Evolutionary conservation across 2,888 invertebrate genomes (phyloP).

Genomic region (Diaperis boleti): DNA sequence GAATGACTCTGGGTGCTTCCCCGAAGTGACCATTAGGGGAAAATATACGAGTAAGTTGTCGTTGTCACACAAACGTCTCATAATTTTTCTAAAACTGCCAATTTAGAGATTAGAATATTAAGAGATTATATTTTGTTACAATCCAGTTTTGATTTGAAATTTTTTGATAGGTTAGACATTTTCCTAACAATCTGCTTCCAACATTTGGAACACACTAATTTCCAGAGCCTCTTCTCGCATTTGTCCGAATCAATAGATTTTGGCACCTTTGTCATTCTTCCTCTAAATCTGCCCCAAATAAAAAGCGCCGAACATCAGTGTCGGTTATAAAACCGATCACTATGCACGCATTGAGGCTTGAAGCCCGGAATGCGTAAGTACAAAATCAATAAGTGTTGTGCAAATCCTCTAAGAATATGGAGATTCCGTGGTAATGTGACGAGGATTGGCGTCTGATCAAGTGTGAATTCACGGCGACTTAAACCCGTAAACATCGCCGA

Average conservation of each 20-base stretch:
- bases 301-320: slow-evolving; percentile 12
- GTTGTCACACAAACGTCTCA: too few species aligned
- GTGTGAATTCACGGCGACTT: slow-evolving; percentile 48
- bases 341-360: slow-evolving; percentile 37
- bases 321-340: slow-evolving; percentile 22
- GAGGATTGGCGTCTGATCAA: slow-evolving; percentile 46
- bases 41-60: too few species aligned
- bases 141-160: too few species aligned
- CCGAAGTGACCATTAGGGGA: too few species aligned
- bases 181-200: too few species aligned
- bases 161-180: too few species aligned
- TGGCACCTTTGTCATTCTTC: slow-evolving; percentile 13
- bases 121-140: too few species aligned
- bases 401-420: slow-evolving; percentile 57
- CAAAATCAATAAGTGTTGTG: slow-evolving; percentile 49
- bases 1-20: too few species aligned
- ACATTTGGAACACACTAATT: not conserved
- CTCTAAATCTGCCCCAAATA: slow-evolving; percentile 10
- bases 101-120: too few species aligned
- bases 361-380: slow-evolving; percentile 38
- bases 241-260: not conserved
- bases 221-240: not conserved
- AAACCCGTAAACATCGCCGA: slow-evolving; percentile 38
- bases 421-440: slow-evolving; percentile 47
- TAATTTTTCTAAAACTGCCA: too few species aligned